phyloP scores from a whole-genome alignment of 2,888 invertebrate genomes.

The Acheta domesticus region DNA sequence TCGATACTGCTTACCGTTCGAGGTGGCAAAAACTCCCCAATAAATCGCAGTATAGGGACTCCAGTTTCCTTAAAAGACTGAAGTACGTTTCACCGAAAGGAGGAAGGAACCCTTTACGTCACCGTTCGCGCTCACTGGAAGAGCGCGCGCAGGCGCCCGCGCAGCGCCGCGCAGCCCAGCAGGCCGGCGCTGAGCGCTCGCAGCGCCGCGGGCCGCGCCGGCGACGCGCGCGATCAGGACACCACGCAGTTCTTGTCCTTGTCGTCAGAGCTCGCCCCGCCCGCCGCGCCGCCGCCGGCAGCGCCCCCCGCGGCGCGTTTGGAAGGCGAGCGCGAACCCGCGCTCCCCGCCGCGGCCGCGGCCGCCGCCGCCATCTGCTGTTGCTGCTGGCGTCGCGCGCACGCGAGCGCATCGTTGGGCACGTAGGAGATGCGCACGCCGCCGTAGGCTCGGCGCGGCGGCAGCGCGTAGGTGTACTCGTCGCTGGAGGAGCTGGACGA shows the following conservation, averaged over 20 bases:
- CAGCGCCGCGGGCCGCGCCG: conserved; percentile 11
- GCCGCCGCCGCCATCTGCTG: conserved; percentile 46
- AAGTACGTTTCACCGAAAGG: no score
- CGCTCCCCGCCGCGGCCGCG: conserved; percentile 40
- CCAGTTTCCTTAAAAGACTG: no score
- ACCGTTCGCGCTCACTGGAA: background rate
- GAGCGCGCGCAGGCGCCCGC: background rate
- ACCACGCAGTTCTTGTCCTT: conserved; percentile 79
- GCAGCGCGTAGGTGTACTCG: conserved; percentile 80
- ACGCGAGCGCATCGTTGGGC: conserved; percentile 85
- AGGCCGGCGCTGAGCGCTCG: background rate
- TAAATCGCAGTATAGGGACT: no score
- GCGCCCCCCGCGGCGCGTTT: conserved; percentile 40
- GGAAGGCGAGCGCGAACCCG: conserved; percentile 42
- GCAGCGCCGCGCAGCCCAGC: background rate
- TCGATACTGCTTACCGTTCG: no score
- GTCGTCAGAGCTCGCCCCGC: conserved; percentile 49
- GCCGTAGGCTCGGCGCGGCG: conserved; percentile 77
- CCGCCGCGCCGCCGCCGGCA: background rate
- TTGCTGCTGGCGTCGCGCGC: conserved; percentile 65
- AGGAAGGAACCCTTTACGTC: no score
- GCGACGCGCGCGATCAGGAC: conserved; percentile 61
- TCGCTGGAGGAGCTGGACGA: conserved; percentile 68
- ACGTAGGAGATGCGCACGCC: conserved; percentile 90
- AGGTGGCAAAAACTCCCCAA: no score